Percentiles rank a stretch among this genome's conserved stretches.
phyloP scores from a whole-genome alignment of 2,797 vertebrate genomes.

The Clarias pachynema region DNA sequence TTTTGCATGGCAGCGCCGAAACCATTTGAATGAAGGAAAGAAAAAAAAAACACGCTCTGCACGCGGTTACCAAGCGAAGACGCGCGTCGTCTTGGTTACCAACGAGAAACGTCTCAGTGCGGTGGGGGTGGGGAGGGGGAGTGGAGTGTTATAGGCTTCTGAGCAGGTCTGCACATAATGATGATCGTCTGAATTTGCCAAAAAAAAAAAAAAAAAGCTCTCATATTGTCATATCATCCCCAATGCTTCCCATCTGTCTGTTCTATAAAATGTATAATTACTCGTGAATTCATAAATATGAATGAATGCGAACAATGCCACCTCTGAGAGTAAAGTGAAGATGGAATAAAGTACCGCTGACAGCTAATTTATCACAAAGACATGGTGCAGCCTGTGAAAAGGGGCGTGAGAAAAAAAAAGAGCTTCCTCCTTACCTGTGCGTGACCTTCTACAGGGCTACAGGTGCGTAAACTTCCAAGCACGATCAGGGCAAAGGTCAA shows the following conservation, averaged over 20 bases:
- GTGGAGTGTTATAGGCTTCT: conserved; percentile 58
- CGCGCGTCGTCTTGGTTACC: conserved; percentile 33
- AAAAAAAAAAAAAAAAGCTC: conserved; percentile 46
- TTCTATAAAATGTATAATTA: conserved; percentile 33
- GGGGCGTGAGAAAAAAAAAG: background rate
- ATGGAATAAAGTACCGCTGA: background rate
- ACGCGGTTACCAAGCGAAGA: conserved; percentile 53
- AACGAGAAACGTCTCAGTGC: background rate
- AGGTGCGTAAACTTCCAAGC: background rate
- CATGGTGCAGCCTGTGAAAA: background rate
- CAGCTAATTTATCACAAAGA: conserved; percentile 21
- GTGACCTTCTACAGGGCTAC: background rate
- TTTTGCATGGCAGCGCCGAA: conserved; percentile 74
- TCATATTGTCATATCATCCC: conserved; percentile 60
- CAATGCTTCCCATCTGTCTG: conserved; percentile 62
- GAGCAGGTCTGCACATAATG: conserved; percentile 67
- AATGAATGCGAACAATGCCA: conserved; percentile 15
- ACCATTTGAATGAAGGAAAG: conserved; percentile 72
- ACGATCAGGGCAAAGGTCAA: conserved; percentile 9
- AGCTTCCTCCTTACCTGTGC: conserved; percentile 18
- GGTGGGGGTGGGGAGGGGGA: conserved; percentile 51
- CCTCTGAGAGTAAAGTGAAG: conserved; percentile 8
- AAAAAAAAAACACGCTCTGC: conserved; percentile 66
- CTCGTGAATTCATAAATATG: conserved; percentile 58
- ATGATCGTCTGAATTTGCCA: conserved; percentile 66